Percentiles rank a stretch among this genome's conserved stretches.
Conservation (phyloP, 1,140 invertebrate species). For the Ceratosolen solmsi region DNA sequence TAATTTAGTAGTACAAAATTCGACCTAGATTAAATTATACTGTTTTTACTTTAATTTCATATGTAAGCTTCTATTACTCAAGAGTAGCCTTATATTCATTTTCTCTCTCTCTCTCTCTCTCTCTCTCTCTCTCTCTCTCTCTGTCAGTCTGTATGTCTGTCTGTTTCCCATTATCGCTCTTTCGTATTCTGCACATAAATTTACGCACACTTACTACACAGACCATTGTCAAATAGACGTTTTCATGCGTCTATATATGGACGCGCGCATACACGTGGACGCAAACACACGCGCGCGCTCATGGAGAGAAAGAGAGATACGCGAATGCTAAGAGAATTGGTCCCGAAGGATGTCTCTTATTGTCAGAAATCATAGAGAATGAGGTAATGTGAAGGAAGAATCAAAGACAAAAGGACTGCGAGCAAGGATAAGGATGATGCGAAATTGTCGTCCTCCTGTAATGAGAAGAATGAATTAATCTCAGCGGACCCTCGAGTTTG, state of each 20-base stretch:
- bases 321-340: not conserved
- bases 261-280: no score
- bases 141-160: no score
- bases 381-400: not conserved
- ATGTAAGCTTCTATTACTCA: not conserved
- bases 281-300: not conserved
- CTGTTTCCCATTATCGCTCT: no score
- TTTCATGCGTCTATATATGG: not conserved
- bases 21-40: not conserved
- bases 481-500: conserved; percentile 12
- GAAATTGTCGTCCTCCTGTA: not conserved
- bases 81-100: not conserved
- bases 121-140: not conserved
- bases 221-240: no score
- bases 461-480: conserved; percentile 37
- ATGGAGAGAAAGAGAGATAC: not conserved
- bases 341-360: not conserved
- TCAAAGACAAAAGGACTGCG: conserved; percentile 14
- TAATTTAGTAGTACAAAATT: not conserved
- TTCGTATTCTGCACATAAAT: no score
- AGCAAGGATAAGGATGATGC: not conserved
- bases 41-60: not conserved
- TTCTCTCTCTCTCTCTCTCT: not conserved
- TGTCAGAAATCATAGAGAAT: not conserved
- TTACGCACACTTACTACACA: no score